Base-by-base conservation (phyloP, 1,140 invertebrate genomes). In the Zaprionus ornatus region DNA sequence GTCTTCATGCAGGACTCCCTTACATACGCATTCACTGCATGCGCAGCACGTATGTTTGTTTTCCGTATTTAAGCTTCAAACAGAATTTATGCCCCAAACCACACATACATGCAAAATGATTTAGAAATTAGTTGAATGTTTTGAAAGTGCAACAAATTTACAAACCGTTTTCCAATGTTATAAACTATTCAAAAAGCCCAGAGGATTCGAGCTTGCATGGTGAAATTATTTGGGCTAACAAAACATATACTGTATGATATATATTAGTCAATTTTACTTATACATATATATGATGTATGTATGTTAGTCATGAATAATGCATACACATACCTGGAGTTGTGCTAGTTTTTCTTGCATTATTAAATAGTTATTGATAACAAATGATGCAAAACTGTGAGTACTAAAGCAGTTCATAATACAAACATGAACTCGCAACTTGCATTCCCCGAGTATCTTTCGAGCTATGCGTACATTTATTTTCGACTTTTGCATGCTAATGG, bases 51-150 rank as follows among this genome's bases (percentile, higher is more conserved):
- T 69, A 62, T 29, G 37, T 60, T 27, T 13, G 13, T 86, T 79
- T 75, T 78, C 42, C 82, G 74, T 84, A 85, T 86, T 79, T 63
- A 77, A 77, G 57, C 79, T 77, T 23, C 25, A 52, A 87, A 77
- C 65, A 50, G 69, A 74, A 82, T 86, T 87, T 87, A 74, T 86
- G 66, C 63, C 65, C 50, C 13, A 74, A 48, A 56, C 50, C 19
- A 54, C 12, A 50, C 23, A 19, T 4, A 25, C n/a, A 61, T 2
- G 6, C 32, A 35, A 56, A 62, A 63, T 56, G 32, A 70, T 70
- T 63, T 69, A 15, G 12, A 27, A 70, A 52, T 59, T 50, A 62
- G 40, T 40, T 63, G 66, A 23, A 50, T 48, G n/a, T 27, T 56
- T 56, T 17, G 27, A 6, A 1, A 60, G 55, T 48, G 27, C 12